Evolutionary conservation across 2,888 invertebrate species (phyloP).

Genomic region (Xestia ashworthii): DNA sequence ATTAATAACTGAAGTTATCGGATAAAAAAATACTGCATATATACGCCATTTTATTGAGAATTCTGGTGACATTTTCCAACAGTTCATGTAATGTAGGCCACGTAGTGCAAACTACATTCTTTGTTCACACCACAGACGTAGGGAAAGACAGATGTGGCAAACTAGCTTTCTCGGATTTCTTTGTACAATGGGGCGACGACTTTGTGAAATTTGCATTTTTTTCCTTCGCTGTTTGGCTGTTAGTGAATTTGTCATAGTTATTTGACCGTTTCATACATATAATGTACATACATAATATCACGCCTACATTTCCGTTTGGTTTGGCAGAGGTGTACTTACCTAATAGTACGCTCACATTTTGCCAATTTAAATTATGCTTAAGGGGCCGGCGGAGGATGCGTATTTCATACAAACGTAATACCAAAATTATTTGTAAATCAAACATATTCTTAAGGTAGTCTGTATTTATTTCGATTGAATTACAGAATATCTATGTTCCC

Average conservation of each 20-base stretch:
- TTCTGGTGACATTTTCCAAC: constrained; percentile 11
- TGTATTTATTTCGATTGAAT: too few species aligned
- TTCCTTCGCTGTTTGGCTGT: background rate
- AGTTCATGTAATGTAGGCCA: constrained; percentile 39
- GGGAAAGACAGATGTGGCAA: constrained; percentile 1
- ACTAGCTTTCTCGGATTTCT: background rate
- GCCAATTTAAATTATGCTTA: too few species aligned
- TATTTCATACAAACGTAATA: too few species aligned
- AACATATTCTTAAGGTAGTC: too few species aligned
- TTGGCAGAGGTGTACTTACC: too few species aligned
- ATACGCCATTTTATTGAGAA: constrained; percentile 11
- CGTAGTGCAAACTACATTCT: constrained; percentile 45
- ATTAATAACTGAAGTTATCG: background rate
- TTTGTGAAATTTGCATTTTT: background rate
- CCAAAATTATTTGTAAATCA: too few species aligned
- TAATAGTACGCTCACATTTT: too few species aligned
- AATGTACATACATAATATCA: too few species aligned
- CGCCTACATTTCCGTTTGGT: too few species aligned
- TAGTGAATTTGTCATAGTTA: background rate
- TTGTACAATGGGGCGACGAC: background rate
- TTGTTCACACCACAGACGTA: constrained; percentile 13
- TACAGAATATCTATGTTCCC: too few species aligned
- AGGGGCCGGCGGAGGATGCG: too few species aligned
- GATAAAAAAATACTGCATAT: background rate
- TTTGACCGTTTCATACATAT: background rate